These are phyloP conservation scores for Darevskia mixta DNA, from an alignment of 2,797 vertebrate genomes.

Conservation along the genomic window DNA sequence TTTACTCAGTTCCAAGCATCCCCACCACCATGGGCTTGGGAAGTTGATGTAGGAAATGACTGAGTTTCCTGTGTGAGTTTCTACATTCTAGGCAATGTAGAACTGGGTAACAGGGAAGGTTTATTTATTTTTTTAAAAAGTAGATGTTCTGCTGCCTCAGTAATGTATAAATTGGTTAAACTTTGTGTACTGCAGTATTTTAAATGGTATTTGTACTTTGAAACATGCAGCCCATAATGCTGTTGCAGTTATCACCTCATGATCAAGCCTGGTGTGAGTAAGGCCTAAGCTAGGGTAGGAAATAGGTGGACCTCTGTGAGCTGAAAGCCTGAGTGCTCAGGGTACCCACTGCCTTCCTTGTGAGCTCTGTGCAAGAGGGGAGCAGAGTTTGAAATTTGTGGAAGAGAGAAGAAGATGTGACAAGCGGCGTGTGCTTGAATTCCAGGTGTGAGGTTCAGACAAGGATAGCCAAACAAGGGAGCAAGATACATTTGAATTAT, in stretches of 20 bases:
- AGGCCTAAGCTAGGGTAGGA: no score
- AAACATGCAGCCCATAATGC: no score
- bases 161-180: background rate
- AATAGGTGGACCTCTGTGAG: no score
- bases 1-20: no score
- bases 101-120: background rate
- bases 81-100: slow-evolving; percentile 10
- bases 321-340: no score
- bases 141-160: background rate
- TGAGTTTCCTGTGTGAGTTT: background rate
- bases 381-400: background rate
- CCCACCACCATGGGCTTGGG: background rate
- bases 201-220: background rate
- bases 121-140: no score
- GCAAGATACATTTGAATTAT: background rate
- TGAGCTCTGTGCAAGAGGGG: background rate
- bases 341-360: background rate
- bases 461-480: background rate
- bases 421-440: background rate
- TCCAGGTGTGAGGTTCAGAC: background rate
- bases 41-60: background rate
- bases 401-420: background rate
- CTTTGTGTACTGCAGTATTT: background rate
- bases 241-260: no score
- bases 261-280: no score